Evolutionary conservation across 1,140 invertebrate genomes (phyloP), one percentile per base, ranked within the genome.

Genomic region (Hyles vespertilio): DNA sequence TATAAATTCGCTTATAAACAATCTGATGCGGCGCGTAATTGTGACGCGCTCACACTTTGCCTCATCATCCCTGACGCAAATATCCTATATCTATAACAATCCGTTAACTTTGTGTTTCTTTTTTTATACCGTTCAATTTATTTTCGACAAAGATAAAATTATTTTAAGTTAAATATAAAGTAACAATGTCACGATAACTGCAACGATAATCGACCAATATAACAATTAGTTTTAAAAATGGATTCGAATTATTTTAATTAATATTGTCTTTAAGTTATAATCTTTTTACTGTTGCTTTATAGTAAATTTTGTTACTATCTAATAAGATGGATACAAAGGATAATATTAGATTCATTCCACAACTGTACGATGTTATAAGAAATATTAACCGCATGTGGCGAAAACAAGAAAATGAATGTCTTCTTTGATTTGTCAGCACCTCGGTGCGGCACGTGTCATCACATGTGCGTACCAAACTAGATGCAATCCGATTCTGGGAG

Each of bases 381-480:
- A 50, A 32, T 9, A 8, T 32, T 32, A 50, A 32, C 22, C 8
- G 22, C 48, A 50, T 50, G 3, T 50, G 33, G 7, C 44, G 7
- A 45, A 8, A 45, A 11, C 33, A 36, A 7, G 49, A 60, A 22
- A 22, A 22, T 22, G 22, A 22, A 22, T 22, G 22, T 22, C 22
- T 22, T 22, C 22, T 22, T 22, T 22, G 22, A 22, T 22, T 61
- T 58, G 55, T 53, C 67, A 67, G 68, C 64, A 70, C 61, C 61
- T 60, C 61, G 51, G 45, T 58, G 11, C 53, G 61, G 65, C 68
- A 70, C 65, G 56, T 33, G 40, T 44, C 68, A 67, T 67, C 64
- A 64, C 68, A 63, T 53, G 51, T 58, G 55, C 59, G 53, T 64
- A 66, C 45, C 54, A 57, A 58, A 22, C 58, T 61, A 63, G 34